Conservation (phyloP, 2,113 vertebrate genomes). For the Dromas ardeola region DNA sequence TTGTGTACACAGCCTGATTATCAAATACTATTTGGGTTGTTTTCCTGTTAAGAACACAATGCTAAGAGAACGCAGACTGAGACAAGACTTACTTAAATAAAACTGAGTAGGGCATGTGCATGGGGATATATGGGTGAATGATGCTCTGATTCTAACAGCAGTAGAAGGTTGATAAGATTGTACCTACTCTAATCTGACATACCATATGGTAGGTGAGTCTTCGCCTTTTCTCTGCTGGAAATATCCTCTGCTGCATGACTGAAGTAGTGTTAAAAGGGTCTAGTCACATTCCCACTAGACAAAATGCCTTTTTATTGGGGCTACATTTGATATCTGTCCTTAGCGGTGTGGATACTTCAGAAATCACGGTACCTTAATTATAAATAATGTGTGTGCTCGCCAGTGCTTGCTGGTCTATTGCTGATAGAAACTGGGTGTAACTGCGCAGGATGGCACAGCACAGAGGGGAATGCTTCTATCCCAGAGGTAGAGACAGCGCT, state of each 20-base stretch:
- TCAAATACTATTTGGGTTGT: neutral
- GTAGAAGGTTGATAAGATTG: neutral
- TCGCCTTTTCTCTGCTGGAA: neutral
- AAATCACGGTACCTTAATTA: neutral
- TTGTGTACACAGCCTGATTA: neutral
- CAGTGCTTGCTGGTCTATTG: neutral
- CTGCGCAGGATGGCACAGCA: neutral
- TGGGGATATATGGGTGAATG: neutral
- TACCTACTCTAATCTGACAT: neutral
- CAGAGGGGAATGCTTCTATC: neutral
- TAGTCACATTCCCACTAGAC: neutral
- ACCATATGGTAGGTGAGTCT: neutral
- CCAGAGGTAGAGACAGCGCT: neutral
- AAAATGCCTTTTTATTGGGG: neutral
- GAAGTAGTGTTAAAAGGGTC: neutral
- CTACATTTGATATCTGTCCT: neutral
- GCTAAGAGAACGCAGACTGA: neutral
- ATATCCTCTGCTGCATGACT: neutral
- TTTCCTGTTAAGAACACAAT: neutral
- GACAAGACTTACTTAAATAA: neutral
- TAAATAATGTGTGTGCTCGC: neutral
- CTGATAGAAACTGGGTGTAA: neutral
- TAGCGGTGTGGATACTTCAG: neutral
- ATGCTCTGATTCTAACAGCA: neutral
- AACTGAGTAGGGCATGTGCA: neutral